Percentiles rank a stretch among this genome's conserved stretches.
Evolutionary conservation across 2,888 invertebrate genomes (phyloP).

Genomic region (Stenurella melanura): DNA sequence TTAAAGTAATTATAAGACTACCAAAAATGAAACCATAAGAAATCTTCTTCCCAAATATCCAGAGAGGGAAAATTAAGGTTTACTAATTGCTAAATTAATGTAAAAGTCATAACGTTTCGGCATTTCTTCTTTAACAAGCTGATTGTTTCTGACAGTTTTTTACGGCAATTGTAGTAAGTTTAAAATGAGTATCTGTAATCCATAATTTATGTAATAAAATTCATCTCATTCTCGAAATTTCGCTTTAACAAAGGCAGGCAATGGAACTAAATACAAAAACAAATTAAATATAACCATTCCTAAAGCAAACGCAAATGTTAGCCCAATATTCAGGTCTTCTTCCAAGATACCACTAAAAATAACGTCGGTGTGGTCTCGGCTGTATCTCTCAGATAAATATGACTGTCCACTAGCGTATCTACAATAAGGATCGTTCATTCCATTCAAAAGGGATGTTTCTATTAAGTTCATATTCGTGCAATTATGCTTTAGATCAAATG

Average conservation of each 20-base stretch:
- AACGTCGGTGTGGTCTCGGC: conserved; percentile 76
- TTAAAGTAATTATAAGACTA: too few species aligned
- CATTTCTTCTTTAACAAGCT: too few species aligned
- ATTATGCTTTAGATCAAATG: conserved; percentile 75
- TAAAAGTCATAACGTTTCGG: too few species aligned
- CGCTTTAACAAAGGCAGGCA: conserved; percentile 88
- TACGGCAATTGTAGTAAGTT: too few species aligned
- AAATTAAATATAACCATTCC: conserved; percentile 89
- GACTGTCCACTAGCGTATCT: conserved; percentile 83
- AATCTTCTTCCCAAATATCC: too few species aligned
- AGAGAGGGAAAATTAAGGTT: too few species aligned
- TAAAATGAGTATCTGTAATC: too few species aligned
- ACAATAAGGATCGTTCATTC: conserved; percentile 76
- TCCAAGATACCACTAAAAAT: conserved; percentile 79
- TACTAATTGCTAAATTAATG: too few species aligned
- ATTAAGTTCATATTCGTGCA: conserved; percentile 76
- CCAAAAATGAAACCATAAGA: too few species aligned
- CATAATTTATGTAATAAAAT: too few species aligned
- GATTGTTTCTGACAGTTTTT: too few species aligned
- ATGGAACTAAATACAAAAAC: conserved; percentile 88
- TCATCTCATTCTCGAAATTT: conserved; percentile 85
- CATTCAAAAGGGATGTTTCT: conserved; percentile 75
- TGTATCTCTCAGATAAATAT: conserved; percentile 83
- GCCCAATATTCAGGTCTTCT: conserved; percentile 85
- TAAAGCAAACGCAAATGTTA: conserved; percentile 88